These are phyloP conservation scores for Megalurothrips usitatus DNA, from an alignment of 2,888 invertebrate genomes.

Conservation along the genomic window DNA sequence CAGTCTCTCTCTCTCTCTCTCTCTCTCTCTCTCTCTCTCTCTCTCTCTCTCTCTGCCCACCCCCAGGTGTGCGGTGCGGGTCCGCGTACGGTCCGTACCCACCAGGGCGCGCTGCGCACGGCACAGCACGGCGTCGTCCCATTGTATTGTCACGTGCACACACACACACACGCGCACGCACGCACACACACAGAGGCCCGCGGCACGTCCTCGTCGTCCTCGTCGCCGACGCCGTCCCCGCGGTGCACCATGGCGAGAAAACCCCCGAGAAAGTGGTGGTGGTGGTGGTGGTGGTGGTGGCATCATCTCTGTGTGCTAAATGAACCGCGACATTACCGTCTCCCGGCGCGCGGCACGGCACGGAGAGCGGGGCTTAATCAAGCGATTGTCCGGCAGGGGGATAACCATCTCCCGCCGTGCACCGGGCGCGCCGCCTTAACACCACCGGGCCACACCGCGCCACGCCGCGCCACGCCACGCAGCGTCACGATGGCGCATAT, in stretches of 20 bases:
- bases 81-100: too few relatives aligned
- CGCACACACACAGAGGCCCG: too few relatives aligned
- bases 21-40: slow-evolving; percentile 1
- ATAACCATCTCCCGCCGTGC: slow-evolving; percentile 26
- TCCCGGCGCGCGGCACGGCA: neutral
- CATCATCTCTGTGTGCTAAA: slow-evolving; percentile 13
- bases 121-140: neutral
- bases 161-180: neutral
- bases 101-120: neutral
- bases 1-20: neutral
- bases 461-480: neutral
- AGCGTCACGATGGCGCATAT: too few relatives aligned
- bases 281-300: too few relatives aligned
- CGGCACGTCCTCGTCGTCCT: too few relatives aligned
- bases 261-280: slow-evolving; percentile 11
- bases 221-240: too few relatives aligned
- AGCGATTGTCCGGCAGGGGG: slow-evolving; percentile 8
- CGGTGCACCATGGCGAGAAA: slow-evolving; percentile 7
- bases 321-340: neutral
- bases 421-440: neutral
- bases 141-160: slow-evolving; percentile 22
- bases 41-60: too few relatives aligned
- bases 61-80: too few relatives aligned
- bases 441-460: neutral
- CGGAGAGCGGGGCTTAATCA: neutral